Percentiles rank a stretch among this genome's conserved stretches.
Evolutionary conservation across 2,797 vertebrate genomes (phyloP).

Genomic region (Parauchenoglanis ngamensis): DNA sequence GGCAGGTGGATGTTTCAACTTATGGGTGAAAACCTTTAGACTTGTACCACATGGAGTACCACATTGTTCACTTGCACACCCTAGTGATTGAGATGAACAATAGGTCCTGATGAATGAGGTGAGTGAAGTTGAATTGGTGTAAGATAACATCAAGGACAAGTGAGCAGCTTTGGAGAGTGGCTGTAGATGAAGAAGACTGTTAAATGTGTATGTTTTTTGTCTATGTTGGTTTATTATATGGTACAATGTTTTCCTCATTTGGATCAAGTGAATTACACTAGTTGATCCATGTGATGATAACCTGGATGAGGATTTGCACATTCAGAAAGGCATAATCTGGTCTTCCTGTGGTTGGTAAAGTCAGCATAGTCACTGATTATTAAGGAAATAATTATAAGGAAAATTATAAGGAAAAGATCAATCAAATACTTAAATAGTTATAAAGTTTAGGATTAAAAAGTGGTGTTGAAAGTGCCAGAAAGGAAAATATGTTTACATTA

Average conservation of each 20-base stretch:
- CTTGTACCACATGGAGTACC: background rate
- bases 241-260: background rate
- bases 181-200: background rate
- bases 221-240: background rate
- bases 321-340: background rate
- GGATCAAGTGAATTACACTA: background rate
- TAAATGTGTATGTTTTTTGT: background rate
- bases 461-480: background rate
- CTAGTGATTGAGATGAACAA: background rate
- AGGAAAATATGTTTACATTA: background rate
- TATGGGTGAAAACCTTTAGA: background rate
- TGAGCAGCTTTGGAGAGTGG: background rate
- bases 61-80: background rate
- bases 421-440: too few relatives aligned
- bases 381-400: background rate
- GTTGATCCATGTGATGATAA: background rate
- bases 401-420: too few relatives aligned
- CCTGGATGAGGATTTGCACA: background rate
- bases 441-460: background rate
- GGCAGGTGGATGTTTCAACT: background rate
- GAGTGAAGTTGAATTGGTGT: background rate
- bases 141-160: background rate
- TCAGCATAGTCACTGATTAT: background rate
- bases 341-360: background rate
- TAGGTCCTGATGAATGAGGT: background rate